phyloP scores from a whole-genome alignment of 2,113 vertebrate genomes.

The Scartelaos histophorus region DNA sequence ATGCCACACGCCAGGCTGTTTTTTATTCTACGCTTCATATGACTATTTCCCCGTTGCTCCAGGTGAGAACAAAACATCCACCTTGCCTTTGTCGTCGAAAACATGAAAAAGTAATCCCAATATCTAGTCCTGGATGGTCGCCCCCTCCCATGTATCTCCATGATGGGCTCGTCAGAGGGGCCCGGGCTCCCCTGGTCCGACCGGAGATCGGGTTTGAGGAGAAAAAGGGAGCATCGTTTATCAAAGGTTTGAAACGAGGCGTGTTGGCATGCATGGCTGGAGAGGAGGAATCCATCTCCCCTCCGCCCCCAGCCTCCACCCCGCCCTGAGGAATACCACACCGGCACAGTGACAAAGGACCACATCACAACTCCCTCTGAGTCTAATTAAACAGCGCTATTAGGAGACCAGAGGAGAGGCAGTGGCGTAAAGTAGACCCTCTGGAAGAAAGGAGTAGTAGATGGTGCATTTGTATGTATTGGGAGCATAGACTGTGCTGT shows the following conservation, averaged over 20 bases:
- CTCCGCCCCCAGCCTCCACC: constrained; percentile 15
- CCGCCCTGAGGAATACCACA: constrained; percentile 41
- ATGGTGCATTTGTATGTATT: background rate
- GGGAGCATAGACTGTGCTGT: background rate
- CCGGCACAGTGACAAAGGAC: constrained; percentile 28
- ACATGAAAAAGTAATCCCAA: background rate
- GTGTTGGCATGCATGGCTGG: constrained; percentile 36
- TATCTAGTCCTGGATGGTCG: background rate
- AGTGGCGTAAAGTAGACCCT: constrained; percentile 5
- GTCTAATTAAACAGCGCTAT: constrained; percentile 47
- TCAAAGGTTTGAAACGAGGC: constrained; percentile 52
- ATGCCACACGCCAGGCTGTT: background rate
- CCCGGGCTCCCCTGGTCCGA: constrained; percentile 25
- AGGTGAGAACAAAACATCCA: background rate
- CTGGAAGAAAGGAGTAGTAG: background rate
- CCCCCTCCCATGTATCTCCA: background rate
- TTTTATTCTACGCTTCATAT: background rate
- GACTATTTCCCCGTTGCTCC: background rate
- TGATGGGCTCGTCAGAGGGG: constrained; percentile 16
- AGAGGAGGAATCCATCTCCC: constrained; percentile 61
- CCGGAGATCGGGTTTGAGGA: background rate
- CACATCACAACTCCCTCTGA: constrained; percentile 40
- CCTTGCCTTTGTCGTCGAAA: background rate
- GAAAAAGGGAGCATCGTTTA: constrained; percentile 40
- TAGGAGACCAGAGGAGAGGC: constrained; percentile 26